Evolutionary conservation across 2,797 vertebrate genomes (phyloP).

Genomic region (Sorex maritimensis): DNA sequence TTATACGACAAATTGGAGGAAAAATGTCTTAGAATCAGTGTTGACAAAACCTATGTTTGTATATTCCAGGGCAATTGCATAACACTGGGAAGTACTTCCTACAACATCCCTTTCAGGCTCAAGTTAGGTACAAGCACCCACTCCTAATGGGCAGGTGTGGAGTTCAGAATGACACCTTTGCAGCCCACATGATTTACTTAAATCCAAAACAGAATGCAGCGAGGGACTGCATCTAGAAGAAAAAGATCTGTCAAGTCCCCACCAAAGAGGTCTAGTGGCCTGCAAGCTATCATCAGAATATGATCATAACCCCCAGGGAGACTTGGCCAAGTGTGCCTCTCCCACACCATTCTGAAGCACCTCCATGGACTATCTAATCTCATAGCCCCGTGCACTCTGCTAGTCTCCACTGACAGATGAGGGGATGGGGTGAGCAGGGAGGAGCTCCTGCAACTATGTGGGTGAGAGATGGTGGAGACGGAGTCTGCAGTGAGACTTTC

Average conservation of each 20-base stretch:
- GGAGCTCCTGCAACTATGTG: background rate
- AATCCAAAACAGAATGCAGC: conserved; percentile 53
- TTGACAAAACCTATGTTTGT: background rate
- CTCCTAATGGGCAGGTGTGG: background rate
- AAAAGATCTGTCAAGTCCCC: conserved; percentile 62
- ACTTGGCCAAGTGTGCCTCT: background rate
- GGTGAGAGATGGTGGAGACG: fast-evolving
- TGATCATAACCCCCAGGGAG: conserved; percentile 45
- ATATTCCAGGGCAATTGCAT: background rate
- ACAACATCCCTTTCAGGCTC: background rate
- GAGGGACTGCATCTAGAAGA: conserved; percentile 10
- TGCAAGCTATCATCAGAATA: background rate
- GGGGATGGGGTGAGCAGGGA: background rate
- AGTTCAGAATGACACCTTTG: conserved; percentile 45
- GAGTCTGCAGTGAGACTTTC: background rate
- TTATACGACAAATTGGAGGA: background rate
- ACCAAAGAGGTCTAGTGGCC: background rate
- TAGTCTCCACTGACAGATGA: background rate
- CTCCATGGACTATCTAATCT: background rate
- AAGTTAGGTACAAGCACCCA: background rate
- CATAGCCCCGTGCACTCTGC: fast-evolving
- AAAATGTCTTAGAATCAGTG: background rate
- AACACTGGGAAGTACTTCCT: background rate
- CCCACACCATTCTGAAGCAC: background rate
- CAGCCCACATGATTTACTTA: conserved; percentile 58